A percentile compares a stretch with the other conserved stretches of the same genome.
phyloP scores from a whole-genome alignment of 1,140 invertebrate species.

The Drosophila littoralis region DNA sequence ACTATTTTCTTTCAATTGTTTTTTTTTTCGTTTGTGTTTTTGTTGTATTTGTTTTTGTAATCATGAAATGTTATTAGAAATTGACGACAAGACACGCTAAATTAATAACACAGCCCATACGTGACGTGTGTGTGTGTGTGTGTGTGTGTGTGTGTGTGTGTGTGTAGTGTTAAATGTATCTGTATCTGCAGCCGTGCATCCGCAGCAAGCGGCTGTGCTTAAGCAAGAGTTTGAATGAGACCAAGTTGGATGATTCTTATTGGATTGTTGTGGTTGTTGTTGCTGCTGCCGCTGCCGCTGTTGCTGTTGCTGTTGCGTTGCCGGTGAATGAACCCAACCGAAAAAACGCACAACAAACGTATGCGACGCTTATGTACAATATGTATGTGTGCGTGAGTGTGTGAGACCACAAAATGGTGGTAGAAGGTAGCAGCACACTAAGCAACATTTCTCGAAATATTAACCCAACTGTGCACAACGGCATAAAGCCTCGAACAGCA shows the following conservation, averaged over 20 bases:
- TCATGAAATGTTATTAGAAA: slow-evolving; percentile 48
- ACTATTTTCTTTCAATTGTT: slow-evolving; percentile 10
- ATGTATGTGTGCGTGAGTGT: slow-evolving; percentile 16
- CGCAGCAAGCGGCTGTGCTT: slow-evolving; percentile 40
- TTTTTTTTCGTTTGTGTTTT: slow-evolving; percentile 9
- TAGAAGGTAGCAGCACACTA: slow-evolving; percentile 47
- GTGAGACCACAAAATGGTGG: slow-evolving; percentile 58
- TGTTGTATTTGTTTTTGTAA: slow-evolving; percentile 1
- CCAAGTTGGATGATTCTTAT: slow-evolving; percentile 45
- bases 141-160: slow-evolving; percentile 20
- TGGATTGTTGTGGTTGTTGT: slow-evolving; percentile 27
- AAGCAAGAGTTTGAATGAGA: slow-evolving; percentile 48
- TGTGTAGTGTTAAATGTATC: slow-evolving; percentile 17
- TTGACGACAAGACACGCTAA: slow-evolving; percentile 47
- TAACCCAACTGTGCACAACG: slow-evolving; percentile 68
- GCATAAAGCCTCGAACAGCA: slow-evolving; percentile 40
- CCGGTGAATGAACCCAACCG: slow-evolving; percentile 51
- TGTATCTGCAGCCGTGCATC: slow-evolving; percentile 18
- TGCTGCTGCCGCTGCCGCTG: slow-evolving; percentile 18
- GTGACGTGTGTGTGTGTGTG: slow-evolving; percentile 5
- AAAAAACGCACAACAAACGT: slow-evolving; percentile 59
- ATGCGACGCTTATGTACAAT: slow-evolving; percentile 15
- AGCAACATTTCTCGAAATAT: slow-evolving; percentile 56
- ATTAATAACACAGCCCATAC: slow-evolving; percentile 40
- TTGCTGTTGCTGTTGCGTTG: slow-evolving; percentile 34